Conservation (phyloP, 1,140 invertebrate species). For the Pentalonia nigronervosa region DNA sequence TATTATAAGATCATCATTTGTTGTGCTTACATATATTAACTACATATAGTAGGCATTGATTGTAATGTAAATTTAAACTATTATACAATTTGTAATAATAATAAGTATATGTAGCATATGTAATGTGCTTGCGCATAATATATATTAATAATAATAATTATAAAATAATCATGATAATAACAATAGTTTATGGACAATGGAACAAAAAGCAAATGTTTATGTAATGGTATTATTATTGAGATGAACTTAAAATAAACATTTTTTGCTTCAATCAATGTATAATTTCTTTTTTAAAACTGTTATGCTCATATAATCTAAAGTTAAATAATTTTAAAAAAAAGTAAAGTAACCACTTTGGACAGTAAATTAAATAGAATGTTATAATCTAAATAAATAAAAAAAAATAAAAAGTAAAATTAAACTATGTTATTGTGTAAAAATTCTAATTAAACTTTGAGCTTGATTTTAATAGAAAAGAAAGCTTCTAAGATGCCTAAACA, state of each 20-base stretch:
- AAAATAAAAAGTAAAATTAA: not conserved
- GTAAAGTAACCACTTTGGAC: not conserved
- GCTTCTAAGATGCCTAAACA: not conserved
- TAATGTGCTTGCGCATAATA: conserved; percentile 22
- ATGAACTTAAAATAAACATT: conserved; percentile 31
- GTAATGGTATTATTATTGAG: not conserved
- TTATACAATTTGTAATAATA: conserved; percentile 1
- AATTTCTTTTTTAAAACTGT: not conserved
- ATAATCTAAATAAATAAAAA: not conserved
- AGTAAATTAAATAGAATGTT: not conserved
- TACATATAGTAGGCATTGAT: not conserved
- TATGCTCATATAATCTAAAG: not conserved
- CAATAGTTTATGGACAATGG: conserved; percentile 40
- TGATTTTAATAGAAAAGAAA: not conserved
- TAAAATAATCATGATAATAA: conserved; percentile 22
- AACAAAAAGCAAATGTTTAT: conserved; percentile 43
- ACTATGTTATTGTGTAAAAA: not conserved
- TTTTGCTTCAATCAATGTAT: conserved; percentile 12
- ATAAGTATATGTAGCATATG: not conserved
- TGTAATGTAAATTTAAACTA: conserved; percentile 3
- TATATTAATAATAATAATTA: conserved; percentile 22
- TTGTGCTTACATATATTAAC: not conserved
- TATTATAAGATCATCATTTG: not conserved
- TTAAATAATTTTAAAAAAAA: not conserved
- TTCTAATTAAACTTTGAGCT: not conserved